These are phyloP conservation scores for Agelas oroides DNA, from an alignment of 37 sponge, comb jelly and placozoan genomes.

Conservation along the genomic window DNA sequence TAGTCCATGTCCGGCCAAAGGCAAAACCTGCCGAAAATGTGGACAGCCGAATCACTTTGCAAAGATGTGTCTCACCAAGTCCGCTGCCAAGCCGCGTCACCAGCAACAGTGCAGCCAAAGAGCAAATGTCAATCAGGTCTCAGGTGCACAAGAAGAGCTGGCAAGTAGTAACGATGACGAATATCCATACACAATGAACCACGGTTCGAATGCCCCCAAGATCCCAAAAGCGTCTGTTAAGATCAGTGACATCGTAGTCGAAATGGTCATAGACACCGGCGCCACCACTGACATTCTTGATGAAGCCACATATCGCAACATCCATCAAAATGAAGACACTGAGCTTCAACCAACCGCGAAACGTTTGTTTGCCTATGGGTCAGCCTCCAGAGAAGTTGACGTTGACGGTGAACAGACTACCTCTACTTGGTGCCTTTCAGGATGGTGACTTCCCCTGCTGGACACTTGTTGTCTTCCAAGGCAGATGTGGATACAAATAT, in stretches of 20 bases:
- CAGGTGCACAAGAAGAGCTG: background rate
- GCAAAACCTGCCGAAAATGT: conserved; percentile 41
- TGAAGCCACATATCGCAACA: conserved; percentile 9
- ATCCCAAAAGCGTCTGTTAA: background rate
- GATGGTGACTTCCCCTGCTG: no score
- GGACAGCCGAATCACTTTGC: conserved; percentile 60
- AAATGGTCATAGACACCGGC: conserved; percentile 53
- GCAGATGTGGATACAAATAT: no score
- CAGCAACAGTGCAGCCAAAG: background rate
- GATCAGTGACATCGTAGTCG: background rate
- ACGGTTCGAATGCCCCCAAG: background rate
- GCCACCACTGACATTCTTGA: conserved; percentile 51
- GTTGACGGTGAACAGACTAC: no score
- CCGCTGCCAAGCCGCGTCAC: no score
- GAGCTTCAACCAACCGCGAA: background rate
- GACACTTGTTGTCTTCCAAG: no score
- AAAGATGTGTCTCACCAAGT: conserved; percentile 15
- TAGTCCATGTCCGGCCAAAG: conserved; percentile 48
- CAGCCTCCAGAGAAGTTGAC: no score
- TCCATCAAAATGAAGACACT: background rate
- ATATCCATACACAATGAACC: background rate
- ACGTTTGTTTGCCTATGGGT: conserved; percentile 40
- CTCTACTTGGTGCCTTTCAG: no score
- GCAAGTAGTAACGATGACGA: conserved; percentile 29
- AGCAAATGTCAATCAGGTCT: background rate